Evolutionary conservation across 35 echinoderm and acorn worm species (phyloP).

Genomic region (Ptychodera flava): DNA sequence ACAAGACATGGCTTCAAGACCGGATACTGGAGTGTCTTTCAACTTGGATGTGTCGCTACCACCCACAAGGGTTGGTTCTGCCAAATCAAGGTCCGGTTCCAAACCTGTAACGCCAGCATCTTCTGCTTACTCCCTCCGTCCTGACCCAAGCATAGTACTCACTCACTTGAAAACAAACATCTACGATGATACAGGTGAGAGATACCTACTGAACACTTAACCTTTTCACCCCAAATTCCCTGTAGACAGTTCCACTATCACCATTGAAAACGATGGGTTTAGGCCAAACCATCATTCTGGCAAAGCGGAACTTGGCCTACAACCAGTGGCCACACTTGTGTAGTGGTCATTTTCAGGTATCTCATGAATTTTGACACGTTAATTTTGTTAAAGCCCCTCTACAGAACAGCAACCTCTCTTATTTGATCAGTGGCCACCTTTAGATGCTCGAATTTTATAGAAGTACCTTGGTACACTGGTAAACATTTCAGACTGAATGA

Average conservation of each 20-base stretch:
- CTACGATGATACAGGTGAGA: slow-evolving; percentile 68
- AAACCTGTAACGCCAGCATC: not conserved
- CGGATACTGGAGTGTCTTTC: not conserved
- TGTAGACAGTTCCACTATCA: too few relatives aligned
- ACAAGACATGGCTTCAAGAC: not conserved
- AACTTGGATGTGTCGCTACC: not conserved
- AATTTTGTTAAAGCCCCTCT: too few relatives aligned
- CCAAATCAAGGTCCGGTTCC: not conserved
- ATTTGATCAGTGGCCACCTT: too few relatives aligned
- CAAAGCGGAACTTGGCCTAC: not conserved
- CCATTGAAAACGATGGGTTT: too few relatives aligned
- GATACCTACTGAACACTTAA: not conserved
- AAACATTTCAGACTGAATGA: too few relatives aligned
- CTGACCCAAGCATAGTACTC: slow-evolving; percentile 46
- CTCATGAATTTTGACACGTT: too few relatives aligned
- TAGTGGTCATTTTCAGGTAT: too few relatives aligned
- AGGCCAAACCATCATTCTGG: not conserved
- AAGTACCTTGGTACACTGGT: too few relatives aligned
- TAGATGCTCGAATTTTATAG: too few relatives aligned
- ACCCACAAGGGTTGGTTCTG: not conserved
- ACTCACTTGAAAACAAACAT: slow-evolving; percentile 69
- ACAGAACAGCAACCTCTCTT: too few relatives aligned
- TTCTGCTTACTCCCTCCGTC: not conserved
- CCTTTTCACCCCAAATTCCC: not conserved
- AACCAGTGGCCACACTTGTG: too few relatives aligned